Percentiles rank a stretch among this genome's conserved stretches.
Evolutionary conservation across 2,797 vertebrate species (phyloP).

Genomic region (Anabas testudineus): DNA sequence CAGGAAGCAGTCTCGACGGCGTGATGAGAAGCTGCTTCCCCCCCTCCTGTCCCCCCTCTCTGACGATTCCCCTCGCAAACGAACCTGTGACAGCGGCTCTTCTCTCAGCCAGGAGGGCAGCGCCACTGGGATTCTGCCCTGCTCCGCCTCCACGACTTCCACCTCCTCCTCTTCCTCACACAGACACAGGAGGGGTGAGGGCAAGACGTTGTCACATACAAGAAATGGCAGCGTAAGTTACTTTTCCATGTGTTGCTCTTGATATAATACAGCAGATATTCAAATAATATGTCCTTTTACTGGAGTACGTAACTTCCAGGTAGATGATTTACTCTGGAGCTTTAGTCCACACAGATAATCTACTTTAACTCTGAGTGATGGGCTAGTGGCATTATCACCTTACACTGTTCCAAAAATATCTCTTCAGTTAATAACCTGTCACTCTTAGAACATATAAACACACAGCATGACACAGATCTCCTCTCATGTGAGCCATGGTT

Average conservation of each 20-base stretch:
- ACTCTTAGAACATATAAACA: constrained; percentile 7
- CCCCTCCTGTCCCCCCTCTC: constrained; percentile 92
- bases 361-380: no score
- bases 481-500: background rate
- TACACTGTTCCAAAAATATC: constrained; percentile 12
- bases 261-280: background rate
- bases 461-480: constrained; percentile 10
- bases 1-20: constrained; percentile 90
- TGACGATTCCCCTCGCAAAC: constrained; percentile 87
- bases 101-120: constrained; percentile 87
- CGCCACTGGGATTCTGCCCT: constrained; percentile 51
- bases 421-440: constrained; percentile 13
- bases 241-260: no score
- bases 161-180: constrained; percentile 80
- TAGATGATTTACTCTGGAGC: background rate
- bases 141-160: constrained; percentile 45
- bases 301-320: background rate
- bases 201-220: constrained; percentile 84
- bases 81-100: constrained; percentile 81
- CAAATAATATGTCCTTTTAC: background rate
- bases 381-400: background rate
- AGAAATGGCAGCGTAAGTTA: constrained; percentile 86
- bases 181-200: constrained; percentile 92
- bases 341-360: background rate
- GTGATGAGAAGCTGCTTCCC: constrained; percentile 92